phyloP scores from a whole-genome alignment of 2,113 vertebrate species.

The Glareola pratincola region DNA sequence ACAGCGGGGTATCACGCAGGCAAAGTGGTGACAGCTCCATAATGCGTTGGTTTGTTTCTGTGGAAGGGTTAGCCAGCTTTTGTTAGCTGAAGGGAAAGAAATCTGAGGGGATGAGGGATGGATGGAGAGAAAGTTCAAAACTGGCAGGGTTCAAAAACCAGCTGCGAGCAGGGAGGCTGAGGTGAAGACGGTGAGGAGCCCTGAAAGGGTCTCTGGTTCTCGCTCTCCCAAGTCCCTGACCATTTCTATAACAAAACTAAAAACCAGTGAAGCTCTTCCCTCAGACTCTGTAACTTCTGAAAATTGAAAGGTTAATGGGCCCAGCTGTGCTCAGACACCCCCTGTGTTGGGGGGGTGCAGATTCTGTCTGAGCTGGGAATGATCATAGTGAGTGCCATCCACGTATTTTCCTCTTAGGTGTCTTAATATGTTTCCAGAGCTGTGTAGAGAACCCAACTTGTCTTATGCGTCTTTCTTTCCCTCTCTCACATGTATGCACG shows the following conservation, averaged over 20 bases:
- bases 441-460: not conserved
- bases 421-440: not conserved
- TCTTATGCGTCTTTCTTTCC: not conserved
- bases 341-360: not conserved
- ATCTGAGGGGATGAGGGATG: not conserved
- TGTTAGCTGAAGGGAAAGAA: not conserved
- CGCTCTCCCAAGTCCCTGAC: not conserved
- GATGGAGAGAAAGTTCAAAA: not conserved
- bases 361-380: not conserved
- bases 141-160: not conserved
- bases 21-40: not conserved
- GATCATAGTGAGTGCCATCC: not conserved
- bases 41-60: not conserved
- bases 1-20: not conserved
- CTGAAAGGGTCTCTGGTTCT: not conserved
- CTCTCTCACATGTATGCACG: not conserved
- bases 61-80: not conserved
- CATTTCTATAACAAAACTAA: not conserved
- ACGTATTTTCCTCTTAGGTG: not conserved
- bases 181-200: not conserved
- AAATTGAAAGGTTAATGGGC: not conserved
- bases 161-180: fast-evolving
- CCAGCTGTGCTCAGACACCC: not conserved
- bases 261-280: not conserved
- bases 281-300: not conserved